Conservation (phyloP, 1,140 invertebrate species). For the Microplitis demolitor region DNA sequence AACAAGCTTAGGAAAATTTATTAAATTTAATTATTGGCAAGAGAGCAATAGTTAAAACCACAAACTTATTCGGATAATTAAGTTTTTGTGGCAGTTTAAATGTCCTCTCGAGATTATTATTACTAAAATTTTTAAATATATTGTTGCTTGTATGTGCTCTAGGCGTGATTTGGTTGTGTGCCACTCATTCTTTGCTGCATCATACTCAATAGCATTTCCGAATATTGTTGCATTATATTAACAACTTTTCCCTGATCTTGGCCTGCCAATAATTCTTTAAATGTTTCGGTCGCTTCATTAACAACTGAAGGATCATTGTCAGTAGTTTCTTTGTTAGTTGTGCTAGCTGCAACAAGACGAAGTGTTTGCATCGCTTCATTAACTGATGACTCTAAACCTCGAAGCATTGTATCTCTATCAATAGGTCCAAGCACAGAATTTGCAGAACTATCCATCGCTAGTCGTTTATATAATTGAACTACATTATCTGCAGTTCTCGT, state of each 20-base stretch:
- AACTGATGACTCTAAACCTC: conserved; percentile 53
- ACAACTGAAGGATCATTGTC: conserved; percentile 40
- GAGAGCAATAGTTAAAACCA: not conserved
- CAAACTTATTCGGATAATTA: not conserved
- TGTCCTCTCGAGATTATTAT: not conserved
- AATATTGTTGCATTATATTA: conserved; percentile 71
- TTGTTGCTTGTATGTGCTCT: conserved; percentile 41
- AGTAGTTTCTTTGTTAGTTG: conserved; percentile 36
- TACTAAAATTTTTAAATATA: conserved; percentile 9
- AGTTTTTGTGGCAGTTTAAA: not conserved
- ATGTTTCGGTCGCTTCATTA: conserved; percentile 51
- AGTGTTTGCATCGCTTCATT: conserved; percentile 57
- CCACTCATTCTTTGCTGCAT: conserved; percentile 67
- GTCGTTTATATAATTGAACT: conserved; percentile 68
- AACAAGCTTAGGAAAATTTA: not conserved
- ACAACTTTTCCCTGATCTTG: conserved; percentile 63
- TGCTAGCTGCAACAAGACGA: conserved; percentile 47
- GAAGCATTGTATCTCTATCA: conserved; percentile 55
- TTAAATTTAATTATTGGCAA: conserved; percentile 1
- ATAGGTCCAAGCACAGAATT: conserved; percentile 43
- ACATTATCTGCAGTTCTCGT: conserved; percentile 70
- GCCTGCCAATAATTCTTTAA: conserved; percentile 50
- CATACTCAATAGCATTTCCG: conserved; percentile 66
- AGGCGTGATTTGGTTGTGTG: conserved; percentile 52
- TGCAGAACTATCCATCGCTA: conserved; percentile 57